A percentile compares a stretch with the other conserved stretches of the same genome.
Conservation (phyloP, 2,797 vertebrate species). For the Craterocephalus amniculus region DNA sequence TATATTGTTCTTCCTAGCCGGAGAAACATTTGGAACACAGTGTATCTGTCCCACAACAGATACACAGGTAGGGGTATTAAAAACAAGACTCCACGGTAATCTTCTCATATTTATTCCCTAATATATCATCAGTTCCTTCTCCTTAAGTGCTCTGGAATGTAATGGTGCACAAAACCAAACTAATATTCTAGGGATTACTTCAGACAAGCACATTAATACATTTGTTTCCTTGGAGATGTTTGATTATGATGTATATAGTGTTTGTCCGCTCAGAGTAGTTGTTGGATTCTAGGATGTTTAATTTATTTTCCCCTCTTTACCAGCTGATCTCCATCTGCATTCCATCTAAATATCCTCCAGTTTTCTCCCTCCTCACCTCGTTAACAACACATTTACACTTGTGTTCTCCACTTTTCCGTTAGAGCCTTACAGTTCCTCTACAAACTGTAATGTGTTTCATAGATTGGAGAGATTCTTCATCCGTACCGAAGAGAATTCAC, state of each 20-base stretch:
- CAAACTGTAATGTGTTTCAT: constrained; percentile 38
- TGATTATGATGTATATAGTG: not conserved
- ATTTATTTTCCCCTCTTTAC: not conserved
- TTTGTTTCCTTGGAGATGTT: not conserved
- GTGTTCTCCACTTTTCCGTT: constrained; percentile 24
- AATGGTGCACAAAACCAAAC: no score
- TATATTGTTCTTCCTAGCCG: no score
- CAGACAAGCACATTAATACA: not conserved
- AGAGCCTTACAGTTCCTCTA: constrained; percentile 24
- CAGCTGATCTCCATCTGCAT: not conserved
- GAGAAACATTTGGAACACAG: no score
- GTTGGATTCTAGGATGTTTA: not conserved
- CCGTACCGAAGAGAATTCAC: constrained; percentile 24
- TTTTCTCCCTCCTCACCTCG: not conserved
- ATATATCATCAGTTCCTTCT: no score
- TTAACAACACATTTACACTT: constrained; percentile 15
- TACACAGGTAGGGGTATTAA: no score
- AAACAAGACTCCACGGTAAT: no score
- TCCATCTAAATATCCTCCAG: not conserved
- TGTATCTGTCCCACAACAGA: no score
- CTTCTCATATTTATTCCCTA: no score
- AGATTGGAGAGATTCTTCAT: constrained; percentile 53
- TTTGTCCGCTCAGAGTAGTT: not conserved
- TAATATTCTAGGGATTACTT: not conserved
- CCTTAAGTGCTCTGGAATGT: no score